These are phyloP conservation scores for Cyrtorhinus lividipennis DNA, from an alignment of 1,140 invertebrate genomes.

Conservation along the genomic window DNA sequence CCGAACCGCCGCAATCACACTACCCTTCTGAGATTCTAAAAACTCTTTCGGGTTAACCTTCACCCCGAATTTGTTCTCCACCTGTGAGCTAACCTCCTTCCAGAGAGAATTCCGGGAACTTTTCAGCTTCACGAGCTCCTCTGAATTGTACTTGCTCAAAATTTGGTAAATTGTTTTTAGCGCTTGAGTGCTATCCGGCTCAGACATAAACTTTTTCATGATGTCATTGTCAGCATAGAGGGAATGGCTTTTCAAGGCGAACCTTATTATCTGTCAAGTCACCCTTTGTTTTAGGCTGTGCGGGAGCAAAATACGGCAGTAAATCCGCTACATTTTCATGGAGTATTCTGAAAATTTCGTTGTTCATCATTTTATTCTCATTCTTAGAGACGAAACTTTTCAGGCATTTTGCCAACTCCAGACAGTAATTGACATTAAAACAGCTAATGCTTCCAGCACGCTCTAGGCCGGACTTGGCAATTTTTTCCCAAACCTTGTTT, in stretches of 20 bases:
- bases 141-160: neutral
- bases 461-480: neutral
- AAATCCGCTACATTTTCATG: conserved; percentile 12
- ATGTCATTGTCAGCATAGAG: no score
- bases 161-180: neutral
- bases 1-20: neutral
- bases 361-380: conserved; percentile 4
- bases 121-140: neutral
- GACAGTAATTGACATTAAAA: conserved; percentile 12
- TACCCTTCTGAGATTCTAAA: neutral
- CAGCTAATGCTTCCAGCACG: neutral
- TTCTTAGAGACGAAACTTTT: conserved; percentile 7
- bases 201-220: no score
- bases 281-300: no score
- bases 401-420: conserved; percentile 7
- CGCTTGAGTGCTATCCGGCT: neutral
- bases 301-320: conserved; percentile 8
- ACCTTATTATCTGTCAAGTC: no score
- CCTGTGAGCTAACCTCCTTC: neutral
- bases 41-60: neutral
- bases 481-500: conserved; percentile 5
- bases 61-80: neutral
- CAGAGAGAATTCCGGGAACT: neutral
- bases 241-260: no score
- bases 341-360: conserved; percentile 10